Percentiles rank a stretch among this genome's conserved stretches.
Evolutionary conservation across 37 sponge, comb jelly and placozoan species (phyloP).

Genomic region (Chondrilla cf. caribensis): DNA sequence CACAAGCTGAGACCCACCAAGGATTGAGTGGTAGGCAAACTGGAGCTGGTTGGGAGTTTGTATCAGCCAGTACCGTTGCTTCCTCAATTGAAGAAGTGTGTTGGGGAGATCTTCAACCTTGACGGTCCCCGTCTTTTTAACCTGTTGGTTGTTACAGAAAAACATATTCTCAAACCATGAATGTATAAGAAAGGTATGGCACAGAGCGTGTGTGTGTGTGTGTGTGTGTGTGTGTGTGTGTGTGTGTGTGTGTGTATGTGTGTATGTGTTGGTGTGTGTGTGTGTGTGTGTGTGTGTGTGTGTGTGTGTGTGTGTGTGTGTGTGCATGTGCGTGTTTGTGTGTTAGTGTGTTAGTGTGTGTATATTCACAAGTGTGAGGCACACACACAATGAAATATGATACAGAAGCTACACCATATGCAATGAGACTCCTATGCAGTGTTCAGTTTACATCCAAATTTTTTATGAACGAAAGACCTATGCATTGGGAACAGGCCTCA

Average conservation of each 20-base stretch:
- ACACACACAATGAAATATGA: too few species aligned
- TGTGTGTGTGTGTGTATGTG: slow-evolving; percentile 33
- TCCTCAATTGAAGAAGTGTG: slow-evolving; percentile 20
- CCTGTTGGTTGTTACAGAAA: neutral
- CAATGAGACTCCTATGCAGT: too few species aligned
- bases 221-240: slow-evolving; percentile 36
- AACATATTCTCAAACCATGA: neutral
- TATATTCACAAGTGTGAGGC: too few species aligned
- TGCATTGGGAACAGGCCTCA: too few species aligned
- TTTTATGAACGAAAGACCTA: too few species aligned
- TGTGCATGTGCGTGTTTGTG: too few species aligned
- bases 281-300: neutral
- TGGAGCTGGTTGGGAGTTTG: slow-evolving; percentile 47
- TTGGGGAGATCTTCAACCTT: neutral
- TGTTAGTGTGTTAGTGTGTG: too few species aligned
- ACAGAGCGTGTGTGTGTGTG: neutral
- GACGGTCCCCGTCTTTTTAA: neutral
- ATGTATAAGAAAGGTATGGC: neutral
- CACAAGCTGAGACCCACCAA: too few species aligned
- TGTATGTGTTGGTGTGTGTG: too few species aligned
- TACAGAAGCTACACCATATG: too few species aligned
- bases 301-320: neutral
- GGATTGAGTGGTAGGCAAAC: slow-evolving; percentile 21
- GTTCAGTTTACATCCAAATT: too few species aligned
- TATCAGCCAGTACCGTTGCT: slow-evolving; percentile 32